Base-by-base conservation (phyloP, 2,797 vertebrate species). In the Darevskia nairensis region DNA sequence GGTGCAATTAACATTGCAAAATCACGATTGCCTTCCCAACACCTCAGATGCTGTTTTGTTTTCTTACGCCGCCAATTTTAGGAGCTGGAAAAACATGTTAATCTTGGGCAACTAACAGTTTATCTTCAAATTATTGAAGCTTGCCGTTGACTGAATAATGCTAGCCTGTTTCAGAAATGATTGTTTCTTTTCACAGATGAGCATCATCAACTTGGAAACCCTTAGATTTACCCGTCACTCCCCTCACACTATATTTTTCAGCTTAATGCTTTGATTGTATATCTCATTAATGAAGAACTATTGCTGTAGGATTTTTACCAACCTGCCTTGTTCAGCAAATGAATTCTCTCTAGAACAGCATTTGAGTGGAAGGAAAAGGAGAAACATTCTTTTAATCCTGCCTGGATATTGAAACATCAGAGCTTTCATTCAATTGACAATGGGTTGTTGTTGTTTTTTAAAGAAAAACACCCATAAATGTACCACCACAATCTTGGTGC, bases 241-340 rank as follows among this genome's bases (percentile, higher is more conserved):
- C 82, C 84, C 82, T 80, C 19, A 83, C 46, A 83, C 64, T 15
- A 15, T 19, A 83, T 0, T 76, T 80, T 68, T 86, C 92, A 90
- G 50, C 80, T 91, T 25, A 74, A 25, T 50, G 55, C 71, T 78
- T 88, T 91, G 88, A 82, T 80, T 81, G 2, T 91, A 17, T 75
- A 46, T 59, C 39, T 88, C 76, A 61, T 88, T 94, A 89, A 25
- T 69, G 61, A 41, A 90, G 91, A 82, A 82, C 27, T 88, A 75
- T 64, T 80, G 25, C 77, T 92, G 27, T 1, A n/a, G 89, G 77
- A 89, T 50, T 89, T 87, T 66, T 89, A 79, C 85, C 91, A 90
- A 78, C 90, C 74, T 88, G 85, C 39, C 88, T 92, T 90, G 27
- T 90, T 91, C 50, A 84, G 80, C 82, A 50, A 75, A 91, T 44